Conservation (phyloP, 2,888 invertebrate genomes). For the Apodemia duryi region DNA sequence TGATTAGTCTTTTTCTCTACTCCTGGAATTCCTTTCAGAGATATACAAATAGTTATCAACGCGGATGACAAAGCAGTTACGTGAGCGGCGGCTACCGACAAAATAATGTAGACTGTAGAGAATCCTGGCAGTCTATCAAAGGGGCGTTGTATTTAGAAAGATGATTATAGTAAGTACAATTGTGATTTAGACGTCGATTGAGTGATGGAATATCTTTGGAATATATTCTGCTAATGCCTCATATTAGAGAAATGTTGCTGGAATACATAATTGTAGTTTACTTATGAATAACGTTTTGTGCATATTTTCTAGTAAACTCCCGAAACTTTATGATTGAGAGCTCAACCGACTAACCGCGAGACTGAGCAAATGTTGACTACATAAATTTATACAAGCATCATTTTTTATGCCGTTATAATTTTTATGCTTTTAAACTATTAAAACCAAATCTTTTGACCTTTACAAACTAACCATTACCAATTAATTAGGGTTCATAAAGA, state of each 20-base stretch:
- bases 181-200: neutral
- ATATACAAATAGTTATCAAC: slow-evolving; percentile 67
- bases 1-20: slow-evolving; percentile 63
- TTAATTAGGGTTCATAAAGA: too few species aligned
- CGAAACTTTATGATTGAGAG: too few species aligned
- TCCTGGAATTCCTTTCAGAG: slow-evolving; percentile 60
- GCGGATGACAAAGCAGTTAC: slow-evolving; percentile 63
- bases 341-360: too few species aligned
- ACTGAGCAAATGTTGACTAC: too few species aligned
- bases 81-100: slow-evolving; percentile 65
- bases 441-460: too few species aligned
- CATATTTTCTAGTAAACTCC: too few species aligned
- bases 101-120: slow-evolving; percentile 54
- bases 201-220: slow-evolving; percentile 1
- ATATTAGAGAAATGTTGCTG: neutral
- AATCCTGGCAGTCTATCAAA: slow-evolving; percentile 63
- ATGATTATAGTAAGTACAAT: slow-evolving; percentile 55
- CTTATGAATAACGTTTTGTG: too few species aligned
- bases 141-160: slow-evolving; percentile 58
- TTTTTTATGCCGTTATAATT: too few species aligned
- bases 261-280: neutral
- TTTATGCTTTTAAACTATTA: too few species aligned
- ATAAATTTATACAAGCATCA: too few species aligned
- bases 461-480: too few species aligned
- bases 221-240: neutral